phyloP scores from a whole-genome alignment of 2,113 vertebrate genomes.

The Scophthalmus maximus region DNA sequence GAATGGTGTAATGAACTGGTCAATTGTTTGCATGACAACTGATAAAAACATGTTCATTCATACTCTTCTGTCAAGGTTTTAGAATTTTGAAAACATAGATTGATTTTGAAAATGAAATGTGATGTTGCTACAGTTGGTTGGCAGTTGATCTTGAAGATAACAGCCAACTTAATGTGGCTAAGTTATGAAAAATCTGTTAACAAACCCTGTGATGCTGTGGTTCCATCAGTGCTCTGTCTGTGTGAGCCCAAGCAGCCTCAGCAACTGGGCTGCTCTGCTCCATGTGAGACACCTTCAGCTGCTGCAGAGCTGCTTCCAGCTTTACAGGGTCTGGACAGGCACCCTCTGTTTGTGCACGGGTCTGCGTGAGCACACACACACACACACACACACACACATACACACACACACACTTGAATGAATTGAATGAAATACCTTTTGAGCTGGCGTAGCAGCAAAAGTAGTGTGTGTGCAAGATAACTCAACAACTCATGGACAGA shows the following conservation, averaged over 20 bases:
- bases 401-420: not conserved
- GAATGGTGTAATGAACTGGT: not conserved
- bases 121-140: not conserved
- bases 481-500: no score
- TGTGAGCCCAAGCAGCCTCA: conserved; percentile 4
- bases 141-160: not conserved
- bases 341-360: conserved; percentile 77
- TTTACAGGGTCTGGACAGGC: conserved; percentile 76
- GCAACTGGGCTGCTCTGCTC: conserved; percentile 24
- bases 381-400: not conserved
- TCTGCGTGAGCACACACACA: conserved; percentile 56
- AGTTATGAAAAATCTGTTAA: not conserved
- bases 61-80: no score
- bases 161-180: not conserved
- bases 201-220: conserved; percentile 9
- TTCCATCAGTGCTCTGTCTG: not conserved
- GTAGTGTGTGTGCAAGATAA: no score
- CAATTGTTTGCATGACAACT: no score
- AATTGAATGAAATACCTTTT: no score
- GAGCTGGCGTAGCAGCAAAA: no score
- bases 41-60: no score
- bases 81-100: not conserved
- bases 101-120: not conserved
- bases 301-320: conserved; percentile 72
- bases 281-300: conserved; percentile 49